A percentile compares a stretch with the other conserved stretches of the same genome.
phyloP scores from a whole-genome alignment of 2,113 vertebrate genomes.

The Brachypteracias leptosomus region DNA sequence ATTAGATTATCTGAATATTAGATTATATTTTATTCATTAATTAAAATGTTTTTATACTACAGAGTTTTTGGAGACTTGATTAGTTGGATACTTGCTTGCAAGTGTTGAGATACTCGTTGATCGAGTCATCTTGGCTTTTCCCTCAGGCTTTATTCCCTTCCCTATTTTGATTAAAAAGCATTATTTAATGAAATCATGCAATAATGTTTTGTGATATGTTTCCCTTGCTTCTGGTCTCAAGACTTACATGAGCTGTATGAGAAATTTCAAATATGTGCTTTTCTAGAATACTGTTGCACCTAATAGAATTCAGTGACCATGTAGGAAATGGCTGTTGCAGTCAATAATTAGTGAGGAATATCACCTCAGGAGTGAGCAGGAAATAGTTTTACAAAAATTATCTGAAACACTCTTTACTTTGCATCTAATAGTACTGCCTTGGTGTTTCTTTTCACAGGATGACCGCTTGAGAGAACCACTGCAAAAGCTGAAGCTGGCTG shows the following conservation, averaged over 20 bases:
- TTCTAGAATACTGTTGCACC: not conserved
- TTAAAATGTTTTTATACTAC: not conserved
- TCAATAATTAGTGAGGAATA: not conserved
- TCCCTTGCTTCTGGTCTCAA: not conserved
- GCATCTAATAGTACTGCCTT: not conserved
- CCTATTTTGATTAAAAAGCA: not conserved
- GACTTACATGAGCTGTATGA: not conserved
- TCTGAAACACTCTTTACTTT: not conserved
- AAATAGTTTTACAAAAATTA: not conserved
- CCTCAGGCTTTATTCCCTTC: not conserved
- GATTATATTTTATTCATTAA: not conserved
- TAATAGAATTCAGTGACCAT: not conserved
- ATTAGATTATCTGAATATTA: not conserved
- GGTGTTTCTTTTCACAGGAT: conserved; percentile 76
- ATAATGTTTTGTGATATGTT: not conserved
- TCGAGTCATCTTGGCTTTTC: not conserved
- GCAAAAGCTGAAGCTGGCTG: conserved; percentile 93
- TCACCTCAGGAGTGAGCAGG: not conserved
- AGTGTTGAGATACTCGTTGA: not conserved
- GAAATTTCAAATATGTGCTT: not conserved
- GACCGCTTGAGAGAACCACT: conserved; percentile 90
- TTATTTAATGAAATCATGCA: not conserved
- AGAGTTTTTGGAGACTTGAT: not conserved
- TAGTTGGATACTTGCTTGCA: not conserved
- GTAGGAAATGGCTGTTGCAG: not conserved